Conservation (phyloP, 1,140 invertebrate genomes). For the Arctopsyche grandis region DNA sequence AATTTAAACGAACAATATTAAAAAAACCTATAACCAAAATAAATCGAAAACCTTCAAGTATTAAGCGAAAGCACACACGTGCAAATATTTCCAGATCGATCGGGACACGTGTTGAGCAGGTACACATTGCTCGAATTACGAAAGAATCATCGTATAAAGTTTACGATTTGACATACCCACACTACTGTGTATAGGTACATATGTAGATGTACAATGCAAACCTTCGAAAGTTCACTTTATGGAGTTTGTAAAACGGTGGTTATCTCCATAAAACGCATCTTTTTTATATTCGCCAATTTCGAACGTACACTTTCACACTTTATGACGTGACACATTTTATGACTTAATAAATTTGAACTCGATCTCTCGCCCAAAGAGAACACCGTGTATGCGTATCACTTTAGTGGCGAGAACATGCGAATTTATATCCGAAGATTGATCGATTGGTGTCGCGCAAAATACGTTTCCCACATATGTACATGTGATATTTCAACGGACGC, state of each 20-base stretch:
- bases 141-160: constrained; percentile 29
- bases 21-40: too few species aligned
- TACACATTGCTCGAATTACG: neutral
- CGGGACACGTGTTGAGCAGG: constrained; percentile 1
- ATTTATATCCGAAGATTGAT: too few species aligned
- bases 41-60: too few species aligned
- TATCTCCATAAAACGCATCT: constrained; percentile 36
- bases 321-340: constrained; percentile 22
- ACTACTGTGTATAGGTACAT: too few species aligned
- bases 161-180: constrained; percentile 8
- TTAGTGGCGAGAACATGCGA: too few species aligned
- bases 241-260: constrained; percentile 30
- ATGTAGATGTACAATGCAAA: neutral
- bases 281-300: constrained; percentile 28
- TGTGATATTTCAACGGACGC: too few species aligned
- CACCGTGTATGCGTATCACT: neutral
- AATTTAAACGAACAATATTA: too few species aligned
- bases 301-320: neutral
- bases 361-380: neutral
- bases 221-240: constrained; percentile 31
- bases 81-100: neutral
- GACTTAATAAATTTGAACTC: constrained; percentile 3
- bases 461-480: too few species aligned
- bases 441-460: too few species aligned
- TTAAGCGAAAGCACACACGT: neutral